Conservation (phyloP, 2,888 invertebrate genomes). For the Lasioglossum zephyrum region DNA sequence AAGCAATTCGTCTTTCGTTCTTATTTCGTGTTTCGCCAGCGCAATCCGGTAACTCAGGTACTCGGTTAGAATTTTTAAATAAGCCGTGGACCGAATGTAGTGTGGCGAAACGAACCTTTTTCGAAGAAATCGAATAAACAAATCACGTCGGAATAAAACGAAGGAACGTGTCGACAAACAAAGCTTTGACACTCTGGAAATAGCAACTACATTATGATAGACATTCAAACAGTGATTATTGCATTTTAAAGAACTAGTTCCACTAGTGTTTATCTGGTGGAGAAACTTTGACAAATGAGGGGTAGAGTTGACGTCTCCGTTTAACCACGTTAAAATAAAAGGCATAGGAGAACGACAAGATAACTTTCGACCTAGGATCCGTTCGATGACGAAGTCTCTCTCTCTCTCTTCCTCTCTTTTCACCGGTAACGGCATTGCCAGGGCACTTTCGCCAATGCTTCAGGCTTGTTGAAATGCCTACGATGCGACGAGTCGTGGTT, state of each 20-base stretch:
- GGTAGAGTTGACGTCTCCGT: not conserved
- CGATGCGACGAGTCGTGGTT: slow-evolving; percentile 61
- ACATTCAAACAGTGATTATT: not conserved
- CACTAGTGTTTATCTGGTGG: not conserved
- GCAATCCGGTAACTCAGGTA: not conserved
- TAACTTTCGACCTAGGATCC: slow-evolving; percentile 25
- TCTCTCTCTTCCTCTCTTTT: slow-evolving; percentile 44
- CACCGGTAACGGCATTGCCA: slow-evolving; percentile 63
- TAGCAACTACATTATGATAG: not conserved
- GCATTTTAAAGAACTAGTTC: not conserved
- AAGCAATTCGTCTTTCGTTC: slow-evolving; percentile 17
- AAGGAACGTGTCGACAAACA: not conserved
- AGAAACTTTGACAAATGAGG: too few relatives aligned
- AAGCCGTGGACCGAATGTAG: not conserved
- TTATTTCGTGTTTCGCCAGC: not conserved
- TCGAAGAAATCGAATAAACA: not conserved
- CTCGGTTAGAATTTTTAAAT: slow-evolving; percentile 16
- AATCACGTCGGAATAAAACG: too few relatives aligned
- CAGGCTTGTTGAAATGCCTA: slow-evolving; percentile 62
- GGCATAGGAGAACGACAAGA: slow-evolving; percentile 23
- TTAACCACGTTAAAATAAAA: not conserved
- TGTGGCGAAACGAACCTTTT: not conserved
- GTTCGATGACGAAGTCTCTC: not conserved
- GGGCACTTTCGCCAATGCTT: slow-evolving; percentile 57
- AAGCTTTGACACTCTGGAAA: not conserved